A percentile compares a stretch with the other conserved stretches of the same genome.
These are phyloP conservation scores for Hipposideros armiger DNA, from an alignment of 2,113 vertebrate genomes.

Conservation along the genomic window DNA sequence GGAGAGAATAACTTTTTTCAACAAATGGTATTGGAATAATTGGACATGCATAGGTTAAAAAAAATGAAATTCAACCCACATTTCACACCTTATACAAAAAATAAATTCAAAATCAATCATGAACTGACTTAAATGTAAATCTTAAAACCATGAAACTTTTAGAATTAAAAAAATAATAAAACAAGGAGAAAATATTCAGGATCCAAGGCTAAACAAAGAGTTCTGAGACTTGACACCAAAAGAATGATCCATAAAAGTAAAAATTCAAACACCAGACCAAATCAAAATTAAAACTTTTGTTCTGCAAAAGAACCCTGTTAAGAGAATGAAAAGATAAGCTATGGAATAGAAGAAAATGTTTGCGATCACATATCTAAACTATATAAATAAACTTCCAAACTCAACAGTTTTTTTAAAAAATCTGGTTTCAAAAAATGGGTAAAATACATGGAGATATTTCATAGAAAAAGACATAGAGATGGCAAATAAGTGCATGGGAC, in stretches of 20 bases:
- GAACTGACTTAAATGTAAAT: not conserved
- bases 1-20: not conserved
- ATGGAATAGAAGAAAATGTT: not conserved
- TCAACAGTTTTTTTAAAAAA: not conserved
- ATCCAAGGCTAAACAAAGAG: not conserved
- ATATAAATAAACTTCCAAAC: not conserved
- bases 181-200: not conserved
- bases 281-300: not conserved
- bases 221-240: not conserved
- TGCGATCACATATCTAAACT: not conserved
- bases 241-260: not conserved
- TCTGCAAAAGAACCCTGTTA: not conserved
- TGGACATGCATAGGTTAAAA: not conserved
- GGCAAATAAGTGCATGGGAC: not conserved
- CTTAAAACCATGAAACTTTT: not conserved
- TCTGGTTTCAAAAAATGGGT: not conserved
- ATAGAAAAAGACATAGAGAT: not conserved
- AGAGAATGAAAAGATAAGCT: not conserved
- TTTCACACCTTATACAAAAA: not conserved
- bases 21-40: not conserved
- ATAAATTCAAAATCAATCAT: not conserved
- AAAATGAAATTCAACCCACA: not conserved
- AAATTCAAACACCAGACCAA: not conserved
- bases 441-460: not conserved
- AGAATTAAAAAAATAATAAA: not conserved